Evolutionary conservation across 35 echinoderm and acorn worm species (phyloP), one percentile per base, ranked within the genome.

Genomic region (Strongylocentrotus purpuratus): DNA sequence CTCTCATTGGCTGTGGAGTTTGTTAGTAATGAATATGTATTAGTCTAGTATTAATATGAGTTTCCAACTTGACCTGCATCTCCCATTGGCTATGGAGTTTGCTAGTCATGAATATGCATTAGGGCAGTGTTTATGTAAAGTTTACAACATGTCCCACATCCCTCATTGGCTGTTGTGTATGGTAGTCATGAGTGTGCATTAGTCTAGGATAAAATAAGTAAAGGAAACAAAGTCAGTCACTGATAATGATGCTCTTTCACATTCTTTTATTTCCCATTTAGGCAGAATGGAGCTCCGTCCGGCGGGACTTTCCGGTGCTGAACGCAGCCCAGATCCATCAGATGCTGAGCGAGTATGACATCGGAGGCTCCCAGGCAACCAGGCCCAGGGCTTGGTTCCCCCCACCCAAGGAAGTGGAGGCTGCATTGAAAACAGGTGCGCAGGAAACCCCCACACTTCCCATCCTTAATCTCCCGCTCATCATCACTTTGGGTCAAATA

Each of bases 291-390:
- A 96, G 92, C 55, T 94, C 94, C 5, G 78, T 99, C 41, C 96
- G 97, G 4, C 94, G 55, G 35, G 98, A 99, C 60, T 99, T 96
- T 61, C 94, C 97, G 14, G 92, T 88, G 0, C 94, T 99, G 46
- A 97, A 97, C 32, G 87, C 97, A 15, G 95, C 97, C 33, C 98
- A 99, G 94, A 46, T 99, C 25, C 98, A 99, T 33, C 97, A 98
- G 65, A 95, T 99, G 33, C 92, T 99, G 33, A 99, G 98, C 88
- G 94, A 97, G 88, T 99, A 99, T 96, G 95, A 99, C 45, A 94
- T 99, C 2, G 96, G 97, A 47, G 71, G 94, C n/a, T 94, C 88
- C 20, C 95, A 96, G 65, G 85, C 94, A 11, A 28, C 90, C 18
- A 86, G 96, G 22, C 98, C 98, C 7, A 86, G 85, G 31, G 96